Percentiles rank a stretch among this genome's conserved stretches.
phyloP scores from a whole-genome alignment of 2,888 invertebrate species.

The Belgica antarctica region DNA sequence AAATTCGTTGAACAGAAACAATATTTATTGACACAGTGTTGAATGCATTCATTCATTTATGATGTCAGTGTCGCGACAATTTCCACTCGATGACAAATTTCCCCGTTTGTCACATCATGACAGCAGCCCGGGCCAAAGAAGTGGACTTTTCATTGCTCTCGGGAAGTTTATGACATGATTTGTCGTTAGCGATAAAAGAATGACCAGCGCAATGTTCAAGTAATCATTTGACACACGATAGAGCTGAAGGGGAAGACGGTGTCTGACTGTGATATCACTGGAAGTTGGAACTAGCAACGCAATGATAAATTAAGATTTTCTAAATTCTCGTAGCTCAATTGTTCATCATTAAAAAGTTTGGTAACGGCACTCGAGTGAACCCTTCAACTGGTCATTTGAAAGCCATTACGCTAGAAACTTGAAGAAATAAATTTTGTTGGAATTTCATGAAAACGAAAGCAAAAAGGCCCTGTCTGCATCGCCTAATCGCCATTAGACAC shows the following conservation, averaged over 20 bases:
- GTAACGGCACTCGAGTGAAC: too few species aligned
- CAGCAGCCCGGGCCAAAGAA: not conserved
- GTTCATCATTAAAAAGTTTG: too few species aligned
- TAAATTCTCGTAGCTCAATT: too few species aligned
- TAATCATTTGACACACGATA: too few species aligned
- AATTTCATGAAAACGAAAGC: not conserved
- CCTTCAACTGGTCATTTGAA: too few species aligned
- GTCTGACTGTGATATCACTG: too few species aligned
- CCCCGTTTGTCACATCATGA: not conserved
- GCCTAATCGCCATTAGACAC: constrained; percentile 8
- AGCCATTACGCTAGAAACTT: not conserved
- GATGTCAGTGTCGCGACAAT: not conserved
- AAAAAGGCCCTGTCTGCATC: not conserved
- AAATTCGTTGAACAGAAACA: not conserved
- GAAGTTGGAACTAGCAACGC: too few species aligned
- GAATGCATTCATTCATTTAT: not conserved
- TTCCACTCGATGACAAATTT: not conserved
- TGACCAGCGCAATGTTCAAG: not conserved
- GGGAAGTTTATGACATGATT: constrained; percentile 32
- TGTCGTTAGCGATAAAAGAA: not conserved
- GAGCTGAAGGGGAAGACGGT: too few species aligned
- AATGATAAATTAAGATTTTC: too few species aligned
- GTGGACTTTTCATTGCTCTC: not conserved
- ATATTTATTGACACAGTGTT: not conserved
- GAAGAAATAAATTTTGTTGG: not conserved